A percentile compares a stretch with the other conserved stretches of the same genome.
Evolutionary conservation across 30 jellyfish, hydroid and myxozoan genomes (phyloP).

Genomic region (Aurelia aurita): DNA sequence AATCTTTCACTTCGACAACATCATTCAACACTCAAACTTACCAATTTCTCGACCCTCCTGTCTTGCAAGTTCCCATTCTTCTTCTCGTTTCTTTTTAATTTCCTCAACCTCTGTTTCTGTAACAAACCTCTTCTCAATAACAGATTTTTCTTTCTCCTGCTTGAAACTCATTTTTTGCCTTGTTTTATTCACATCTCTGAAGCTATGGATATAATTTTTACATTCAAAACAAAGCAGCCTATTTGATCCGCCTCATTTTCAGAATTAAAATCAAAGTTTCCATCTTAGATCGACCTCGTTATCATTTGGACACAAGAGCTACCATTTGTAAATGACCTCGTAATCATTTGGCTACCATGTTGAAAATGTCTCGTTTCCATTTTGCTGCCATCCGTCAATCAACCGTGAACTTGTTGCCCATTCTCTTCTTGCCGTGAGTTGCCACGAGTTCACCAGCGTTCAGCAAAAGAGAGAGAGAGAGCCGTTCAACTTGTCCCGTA

Average conservation of each 20-base stretch:
- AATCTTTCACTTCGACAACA: too few relatives aligned
- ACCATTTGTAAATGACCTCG: conserved; percentile 24
- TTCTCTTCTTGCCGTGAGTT: conserved; percentile 30
- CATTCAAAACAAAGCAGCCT: too few relatives aligned
- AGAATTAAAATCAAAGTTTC: not conserved
- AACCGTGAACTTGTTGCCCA: not conserved
- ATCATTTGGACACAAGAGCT: not conserved
- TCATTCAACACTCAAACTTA: too few relatives aligned
- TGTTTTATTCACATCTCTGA: too few relatives aligned
- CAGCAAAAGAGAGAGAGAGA: conserved; percentile 1
- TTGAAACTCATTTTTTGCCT: conserved; percentile 41
- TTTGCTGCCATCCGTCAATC: conserved; percentile 30
- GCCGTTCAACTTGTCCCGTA: conserved; percentile 35
- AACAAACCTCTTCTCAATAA: conserved; percentile 69
- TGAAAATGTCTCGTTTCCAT: too few relatives aligned
- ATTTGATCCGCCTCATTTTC: too few relatives aligned
- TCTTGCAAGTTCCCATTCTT: conserved; percentile 96
- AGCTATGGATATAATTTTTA: too few relatives aligned
- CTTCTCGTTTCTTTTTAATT: conserved; percentile 86
- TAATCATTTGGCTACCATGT: too few relatives aligned
- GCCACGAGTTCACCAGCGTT: conserved; percentile 70
- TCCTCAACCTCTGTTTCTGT: conserved; percentile 95
- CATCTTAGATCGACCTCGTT: conserved; percentile 2
- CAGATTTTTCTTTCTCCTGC: conserved; percentile 28
- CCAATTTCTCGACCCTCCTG: conserved; percentile 87